These are phyloP conservation scores for Poeciliopsis turrubarensis DNA, from an alignment of 2,113 vertebrate species.

Conservation along the genomic window DNA sequence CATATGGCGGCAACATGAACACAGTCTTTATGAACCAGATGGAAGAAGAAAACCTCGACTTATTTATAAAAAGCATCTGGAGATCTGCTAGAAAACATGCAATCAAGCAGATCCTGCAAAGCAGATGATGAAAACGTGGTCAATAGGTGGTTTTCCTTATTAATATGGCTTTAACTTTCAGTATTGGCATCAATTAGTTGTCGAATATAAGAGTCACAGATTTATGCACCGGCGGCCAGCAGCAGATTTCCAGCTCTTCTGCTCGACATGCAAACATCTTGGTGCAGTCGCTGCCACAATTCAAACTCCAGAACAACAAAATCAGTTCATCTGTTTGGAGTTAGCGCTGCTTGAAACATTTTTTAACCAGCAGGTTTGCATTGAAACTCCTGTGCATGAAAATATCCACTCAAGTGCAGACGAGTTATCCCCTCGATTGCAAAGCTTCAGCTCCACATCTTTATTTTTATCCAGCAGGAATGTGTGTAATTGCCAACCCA, in stretches of 20 bases:
- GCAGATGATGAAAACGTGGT: too few relatives aligned
- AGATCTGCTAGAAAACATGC: neutral
- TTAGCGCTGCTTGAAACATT: neutral
- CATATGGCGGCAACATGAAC: neutral
- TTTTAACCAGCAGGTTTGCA: neutral
- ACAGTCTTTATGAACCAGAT: neutral
- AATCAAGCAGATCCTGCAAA: neutral
- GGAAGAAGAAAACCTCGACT: neutral
- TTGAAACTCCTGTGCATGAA: neutral
- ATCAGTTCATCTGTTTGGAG: neutral
- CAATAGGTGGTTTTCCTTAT: neutral
- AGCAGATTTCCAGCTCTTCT: neutral
- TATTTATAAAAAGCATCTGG: neutral
- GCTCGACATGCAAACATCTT: slow-evolving; percentile 1
- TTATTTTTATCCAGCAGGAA: too few relatives aligned
- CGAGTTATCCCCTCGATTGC: too few relatives aligned
- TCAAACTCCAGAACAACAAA: neutral
- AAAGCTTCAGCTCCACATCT: too few relatives aligned
- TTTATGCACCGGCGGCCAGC: slow-evolving; percentile 4
- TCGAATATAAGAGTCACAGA: slow-evolving; percentile 18
- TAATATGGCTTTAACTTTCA: neutral
- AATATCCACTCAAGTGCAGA: too few relatives aligned
- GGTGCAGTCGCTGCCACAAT: slow-evolving; percentile 1
- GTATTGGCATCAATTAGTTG: slow-evolving; percentile 12
- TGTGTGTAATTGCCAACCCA: too few relatives aligned